These are phyloP conservation scores for Pardosa pseudoannulata DNA, from an alignment of 2,888 invertebrate species.

Conservation along the genomic window DNA sequence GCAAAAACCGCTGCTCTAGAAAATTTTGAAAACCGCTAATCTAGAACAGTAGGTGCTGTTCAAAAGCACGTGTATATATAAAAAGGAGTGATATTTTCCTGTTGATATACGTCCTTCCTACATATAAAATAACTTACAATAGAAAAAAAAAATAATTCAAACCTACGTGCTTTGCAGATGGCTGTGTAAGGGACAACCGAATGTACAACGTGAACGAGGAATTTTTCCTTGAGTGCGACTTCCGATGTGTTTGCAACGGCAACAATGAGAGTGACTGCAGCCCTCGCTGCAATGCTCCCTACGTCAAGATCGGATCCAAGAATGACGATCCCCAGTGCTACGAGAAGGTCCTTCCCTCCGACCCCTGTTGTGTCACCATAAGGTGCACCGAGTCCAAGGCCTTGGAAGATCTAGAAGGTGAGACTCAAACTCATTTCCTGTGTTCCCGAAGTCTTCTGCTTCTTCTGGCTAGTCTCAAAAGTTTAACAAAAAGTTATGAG, in stretches of 20 bases:
- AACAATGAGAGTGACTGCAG: conserved; percentile 84
- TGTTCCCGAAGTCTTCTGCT: too few relatives aligned
- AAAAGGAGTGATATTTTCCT: too few relatives aligned
- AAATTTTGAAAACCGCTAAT: too few relatives aligned
- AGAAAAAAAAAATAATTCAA: too few relatives aligned
- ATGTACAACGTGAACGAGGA: conserved; percentile 81
- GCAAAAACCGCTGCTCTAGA: too few relatives aligned
- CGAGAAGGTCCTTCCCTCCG: conserved; percentile 81
- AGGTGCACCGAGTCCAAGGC: conserved; percentile 37
- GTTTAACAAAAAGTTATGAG: too few relatives aligned
- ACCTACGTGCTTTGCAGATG: conserved; percentile 75
- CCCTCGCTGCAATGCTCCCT: conserved; percentile 85
- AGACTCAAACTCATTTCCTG: too few relatives aligned
- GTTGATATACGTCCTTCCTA: too few relatives aligned
- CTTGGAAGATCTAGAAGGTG: conserved; percentile 37
- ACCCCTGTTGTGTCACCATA: conserved; percentile 79
- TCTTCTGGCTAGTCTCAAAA: too few relatives aligned
- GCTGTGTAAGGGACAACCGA: conserved; percentile 75
- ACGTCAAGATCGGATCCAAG: conserved; percentile 83
- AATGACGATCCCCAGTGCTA: conserved; percentile 85
- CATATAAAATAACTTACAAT: too few relatives aligned
- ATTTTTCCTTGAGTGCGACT: conserved; percentile 86
- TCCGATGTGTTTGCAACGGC: conserved; percentile 84
- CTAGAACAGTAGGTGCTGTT: too few relatives aligned
- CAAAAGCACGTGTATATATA: too few relatives aligned